Evolutionary conservation across 1,140 invertebrate genomes (phyloP).

Genomic region (Thaumatotibia leucotreta): DNA sequence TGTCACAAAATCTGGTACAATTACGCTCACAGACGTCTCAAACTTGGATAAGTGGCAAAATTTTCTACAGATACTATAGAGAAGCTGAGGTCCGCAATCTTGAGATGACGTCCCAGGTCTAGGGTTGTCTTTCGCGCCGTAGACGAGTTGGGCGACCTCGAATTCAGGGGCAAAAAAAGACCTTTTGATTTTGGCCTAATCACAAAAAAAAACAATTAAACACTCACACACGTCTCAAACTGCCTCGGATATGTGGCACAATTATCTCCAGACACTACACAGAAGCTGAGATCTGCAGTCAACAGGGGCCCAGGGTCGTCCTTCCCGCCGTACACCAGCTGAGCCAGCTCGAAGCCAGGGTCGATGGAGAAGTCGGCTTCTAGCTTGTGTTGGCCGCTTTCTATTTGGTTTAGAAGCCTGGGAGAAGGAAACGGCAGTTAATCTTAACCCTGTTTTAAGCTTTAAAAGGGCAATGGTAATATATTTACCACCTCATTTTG

Average conservation of each 20-base stretch:
- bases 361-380: slow-evolving; percentile 89
- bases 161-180: slow-evolving; percentile 92
- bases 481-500: too few relatives aligned
- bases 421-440: neutral
- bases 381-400: slow-evolving; percentile 42
- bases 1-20: too few relatives aligned
- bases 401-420: slow-evolving; percentile 52
- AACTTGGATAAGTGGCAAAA: too few relatives aligned
- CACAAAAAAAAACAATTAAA: neutral
- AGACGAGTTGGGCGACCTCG: slow-evolving; percentile 82
- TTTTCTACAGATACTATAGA: too few relatives aligned
- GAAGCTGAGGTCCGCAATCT: too few relatives aligned
- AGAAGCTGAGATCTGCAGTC: slow-evolving; percentile 77
- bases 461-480: too few relatives aligned
- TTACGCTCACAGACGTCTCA: too few relatives aligned
- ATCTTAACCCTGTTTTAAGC: too few relatives aligned
- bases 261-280: slow-evolving; percentile 73
- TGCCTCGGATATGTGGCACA: slow-evolving; percentile 83
- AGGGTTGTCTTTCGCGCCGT: slow-evolving; percentile 33
- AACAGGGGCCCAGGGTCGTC: slow-evolving; percentile 47
- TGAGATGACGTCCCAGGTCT: slow-evolving; percentile 22
- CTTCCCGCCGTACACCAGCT: slow-evolving; percentile 48
- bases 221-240: slow-evolving; percentile 82
- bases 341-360: slow-evolving; percentile 87
- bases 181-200: slow-evolving; percentile 44